Evolutionary conservation across 1,140 invertebrate genomes (phyloP).

Genomic region (Zaprionus lachaisei): DNA sequence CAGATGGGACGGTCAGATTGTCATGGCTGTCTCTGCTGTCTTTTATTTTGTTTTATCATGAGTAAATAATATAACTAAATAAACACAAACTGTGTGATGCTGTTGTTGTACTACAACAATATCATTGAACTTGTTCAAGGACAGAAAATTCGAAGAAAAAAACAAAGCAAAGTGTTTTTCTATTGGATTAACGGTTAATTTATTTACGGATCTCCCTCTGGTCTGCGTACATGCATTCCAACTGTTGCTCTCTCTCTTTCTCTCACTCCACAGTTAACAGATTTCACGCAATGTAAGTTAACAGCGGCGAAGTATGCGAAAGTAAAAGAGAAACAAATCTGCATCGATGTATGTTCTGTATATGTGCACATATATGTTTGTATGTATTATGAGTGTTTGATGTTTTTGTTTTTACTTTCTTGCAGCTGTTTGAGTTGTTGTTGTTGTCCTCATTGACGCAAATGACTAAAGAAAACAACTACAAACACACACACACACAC

Average conservation of each 20-base stretch:
- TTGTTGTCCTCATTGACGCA: conserved; percentile 41
- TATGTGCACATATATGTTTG: neutral
- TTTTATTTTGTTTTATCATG: conserved; percentile 29
- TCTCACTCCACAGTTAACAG: neutral
- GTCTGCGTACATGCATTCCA: neutral
- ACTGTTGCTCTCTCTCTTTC: conserved; percentile 2
- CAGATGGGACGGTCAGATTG: neutral
- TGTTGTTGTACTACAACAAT: conserved; percentile 26
- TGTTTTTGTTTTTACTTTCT: conserved; percentile 1
- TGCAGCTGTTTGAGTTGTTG: conserved; percentile 13
- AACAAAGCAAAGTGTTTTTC: conserved; percentile 8
- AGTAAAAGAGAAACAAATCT: neutral
- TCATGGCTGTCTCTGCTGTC: neutral
- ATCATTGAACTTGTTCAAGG: conserved; percentile 79
- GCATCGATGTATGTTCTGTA: conserved; percentile 9
- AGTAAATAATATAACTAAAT: conserved; percentile 53
- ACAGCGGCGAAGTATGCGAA: conserved; percentile 18
- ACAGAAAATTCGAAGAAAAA: conserved; percentile 44
- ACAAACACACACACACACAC: conserved; percentile 8
- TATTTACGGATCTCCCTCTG: conserved; percentile 1
- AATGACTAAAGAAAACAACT: conserved; percentile 23
- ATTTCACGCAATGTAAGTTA: conserved; percentile 17
- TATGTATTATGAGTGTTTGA: neutral
- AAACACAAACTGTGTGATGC: conserved; percentile 21
- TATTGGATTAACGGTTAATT: conserved; percentile 24